These are phyloP conservation scores for Crotalus helleri DNA, from an alignment of 2,113 vertebrate species.

Conservation along the genomic window DNA sequence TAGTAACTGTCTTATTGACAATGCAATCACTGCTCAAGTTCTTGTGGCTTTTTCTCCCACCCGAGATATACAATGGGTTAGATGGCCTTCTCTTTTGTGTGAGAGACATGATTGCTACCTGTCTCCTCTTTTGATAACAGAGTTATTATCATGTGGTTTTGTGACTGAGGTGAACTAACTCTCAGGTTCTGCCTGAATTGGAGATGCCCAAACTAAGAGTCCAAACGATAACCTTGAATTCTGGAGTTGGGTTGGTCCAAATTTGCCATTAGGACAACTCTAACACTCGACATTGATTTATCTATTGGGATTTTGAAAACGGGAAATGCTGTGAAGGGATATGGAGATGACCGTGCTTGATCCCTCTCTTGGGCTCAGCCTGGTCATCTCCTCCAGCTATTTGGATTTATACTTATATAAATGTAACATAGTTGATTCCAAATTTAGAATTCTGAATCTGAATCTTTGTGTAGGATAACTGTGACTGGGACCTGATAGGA, in stretches of 20 bases:
- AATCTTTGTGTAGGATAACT: neutral
- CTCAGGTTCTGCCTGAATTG: neutral
- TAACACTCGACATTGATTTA: neutral
- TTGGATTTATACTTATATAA: neutral
- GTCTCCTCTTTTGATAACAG: neutral
- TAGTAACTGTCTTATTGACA: neutral
- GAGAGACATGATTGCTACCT: neutral
- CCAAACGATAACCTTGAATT: neutral
- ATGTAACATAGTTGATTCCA: neutral
- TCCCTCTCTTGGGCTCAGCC: no score
- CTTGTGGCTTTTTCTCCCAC: neutral
- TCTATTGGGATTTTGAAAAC: neutral
- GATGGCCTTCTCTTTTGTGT: neutral
- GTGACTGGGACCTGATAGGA: neutral
- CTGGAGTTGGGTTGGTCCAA: neutral
- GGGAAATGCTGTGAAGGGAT: neutral
- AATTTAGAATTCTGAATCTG: neutral
- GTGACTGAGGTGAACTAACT: neutral
- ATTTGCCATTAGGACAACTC: neutral
- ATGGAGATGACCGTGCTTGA: no score
- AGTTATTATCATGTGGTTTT: neutral
- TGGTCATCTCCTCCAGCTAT: neutral
- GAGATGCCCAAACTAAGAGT: neutral
- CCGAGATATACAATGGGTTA: neutral
- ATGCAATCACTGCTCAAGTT: neutral